Conservation (phyloP, 2,888 invertebrate genomes). For the Acleris laterana region DNA sequence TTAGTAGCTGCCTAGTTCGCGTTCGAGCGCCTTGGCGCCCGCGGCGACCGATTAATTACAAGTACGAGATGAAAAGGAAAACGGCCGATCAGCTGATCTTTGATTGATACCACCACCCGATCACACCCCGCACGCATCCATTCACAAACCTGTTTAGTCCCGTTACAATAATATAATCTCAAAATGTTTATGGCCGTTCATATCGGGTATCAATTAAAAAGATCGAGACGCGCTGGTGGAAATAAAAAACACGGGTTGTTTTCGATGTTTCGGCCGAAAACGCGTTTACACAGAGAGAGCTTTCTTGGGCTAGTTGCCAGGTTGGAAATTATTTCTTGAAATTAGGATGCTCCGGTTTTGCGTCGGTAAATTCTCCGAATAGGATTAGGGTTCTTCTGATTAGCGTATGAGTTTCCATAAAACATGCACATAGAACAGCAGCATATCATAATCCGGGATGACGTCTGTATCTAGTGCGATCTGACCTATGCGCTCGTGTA, state of each 20-base stretch:
- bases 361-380: not conserved
- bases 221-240: slow-evolving; percentile 21
- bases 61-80: slow-evolving; percentile 78
- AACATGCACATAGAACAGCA: too few relatives aligned
- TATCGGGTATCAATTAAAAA: slow-evolving; percentile 56
- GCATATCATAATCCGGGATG: too few relatives aligned
- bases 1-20: slow-evolving; percentile 45
- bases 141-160: slow-evolving; percentile 69
- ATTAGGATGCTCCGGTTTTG: slow-evolving; percentile 4
- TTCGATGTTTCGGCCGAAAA: slow-evolving; percentile 6
- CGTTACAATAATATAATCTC: slow-evolving; percentile 55
- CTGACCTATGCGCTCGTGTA: slow-evolving; percentile 16
- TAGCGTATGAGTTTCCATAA: not conserved
- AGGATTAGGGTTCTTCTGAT: not conserved
- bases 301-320: slow-evolving; percentile 15
- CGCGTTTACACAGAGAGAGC: slow-evolving; percentile 1
- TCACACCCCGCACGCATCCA: slow-evolving; percentile 55
- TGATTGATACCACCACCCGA: slow-evolving; percentile 65
- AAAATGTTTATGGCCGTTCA: slow-evolving; percentile 59
- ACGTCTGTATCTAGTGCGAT: not conserved
- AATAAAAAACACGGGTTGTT: slow-evolving; percentile 13
- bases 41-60: slow-evolving; percentile 76
- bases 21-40: slow-evolving; percentile 50
- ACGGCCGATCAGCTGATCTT: slow-evolving; percentile 76
- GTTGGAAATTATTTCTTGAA: slow-evolving; percentile 6